These are phyloP conservation scores for Propithecus deckenii DNA, from an alignment of 2,797 vertebrate species.

Conservation along the genomic window DNA sequence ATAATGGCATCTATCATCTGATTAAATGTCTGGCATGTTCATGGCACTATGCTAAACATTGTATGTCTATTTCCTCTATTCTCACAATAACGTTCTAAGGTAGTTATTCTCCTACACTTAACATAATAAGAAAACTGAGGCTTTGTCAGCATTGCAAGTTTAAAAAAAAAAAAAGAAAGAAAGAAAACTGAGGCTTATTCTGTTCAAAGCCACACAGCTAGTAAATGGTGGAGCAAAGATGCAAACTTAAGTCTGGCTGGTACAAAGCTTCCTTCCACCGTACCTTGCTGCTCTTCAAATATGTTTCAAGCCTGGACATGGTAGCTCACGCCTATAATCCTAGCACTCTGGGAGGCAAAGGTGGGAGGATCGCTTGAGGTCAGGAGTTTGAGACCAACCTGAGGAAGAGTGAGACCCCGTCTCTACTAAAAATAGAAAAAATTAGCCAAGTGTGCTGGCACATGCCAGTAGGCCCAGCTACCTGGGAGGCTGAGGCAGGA, in stretches of 20 bases:
- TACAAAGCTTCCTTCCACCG: neutral
- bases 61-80: neutral
- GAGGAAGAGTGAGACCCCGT: too few relatives aligned
- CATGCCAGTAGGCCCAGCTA: too few relatives aligned
- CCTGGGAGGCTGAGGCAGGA: too few relatives aligned
- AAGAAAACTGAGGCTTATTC: neutral
- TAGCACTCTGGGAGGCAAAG: too few relatives aligned
- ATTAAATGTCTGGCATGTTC: neutral
- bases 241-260: neutral
- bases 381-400: too few relatives aligned
- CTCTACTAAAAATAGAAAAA: too few relatives aligned
- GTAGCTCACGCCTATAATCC: too few relatives aligned
- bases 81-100: neutral
- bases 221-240: neutral
- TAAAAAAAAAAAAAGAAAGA: too few relatives aligned
- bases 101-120: neutral
- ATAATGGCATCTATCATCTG: neutral
- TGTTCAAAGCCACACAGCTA: neutral
- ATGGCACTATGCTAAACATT: neutral
- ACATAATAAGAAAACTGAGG: neutral
- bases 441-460: too few relatives aligned
- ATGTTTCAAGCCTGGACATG: neutral
- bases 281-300: neutral
- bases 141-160: too few relatives aligned
- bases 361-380: too few relatives aligned